Evolutionary conservation across 1,140 invertebrate genomes (phyloP).

Genomic region (Brachionus calyciflorus): DNA sequence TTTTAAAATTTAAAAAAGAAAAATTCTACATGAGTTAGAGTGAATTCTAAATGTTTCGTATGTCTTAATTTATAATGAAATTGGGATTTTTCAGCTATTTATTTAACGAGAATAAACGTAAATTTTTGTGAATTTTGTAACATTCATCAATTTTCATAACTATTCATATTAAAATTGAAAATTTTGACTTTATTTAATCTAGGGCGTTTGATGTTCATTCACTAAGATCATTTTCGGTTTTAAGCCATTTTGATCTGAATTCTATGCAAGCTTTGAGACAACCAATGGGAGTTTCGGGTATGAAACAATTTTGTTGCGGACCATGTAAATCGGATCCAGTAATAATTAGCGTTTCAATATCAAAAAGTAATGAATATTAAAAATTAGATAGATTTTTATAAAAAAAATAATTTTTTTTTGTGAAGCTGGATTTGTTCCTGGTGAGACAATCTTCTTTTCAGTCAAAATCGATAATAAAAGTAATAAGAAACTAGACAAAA

Average conservation of each 20-base stretch:
- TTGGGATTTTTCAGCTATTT: no score
- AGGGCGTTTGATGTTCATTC: conserved; percentile 50
- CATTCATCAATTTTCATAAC: no score
- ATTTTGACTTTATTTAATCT: no score
- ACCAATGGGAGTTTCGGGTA: neutral
- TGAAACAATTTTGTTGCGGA: neutral
- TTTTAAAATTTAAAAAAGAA: no score
- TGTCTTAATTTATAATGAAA: no score
- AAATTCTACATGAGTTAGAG: no score
- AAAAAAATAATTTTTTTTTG: neutral
- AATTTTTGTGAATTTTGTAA: no score
- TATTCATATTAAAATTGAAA: no score
- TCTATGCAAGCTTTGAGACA: neutral
- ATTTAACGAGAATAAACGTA: no score
- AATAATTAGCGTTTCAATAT: neutral
- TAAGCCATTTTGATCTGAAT: conserved; percentile 55
- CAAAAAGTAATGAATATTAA: neutral
- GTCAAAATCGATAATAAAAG: neutral
- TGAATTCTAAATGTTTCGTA: no score
- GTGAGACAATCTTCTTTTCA: neutral
- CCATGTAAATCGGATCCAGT: neutral
- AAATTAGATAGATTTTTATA: neutral
- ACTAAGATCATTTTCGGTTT: conserved; percentile 54
- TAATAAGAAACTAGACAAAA: neutral
- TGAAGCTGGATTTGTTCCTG: neutral